phyloP scores from a whole-genome alignment of 2,888 invertebrate genomes.

The Agriotes lineatus region DNA sequence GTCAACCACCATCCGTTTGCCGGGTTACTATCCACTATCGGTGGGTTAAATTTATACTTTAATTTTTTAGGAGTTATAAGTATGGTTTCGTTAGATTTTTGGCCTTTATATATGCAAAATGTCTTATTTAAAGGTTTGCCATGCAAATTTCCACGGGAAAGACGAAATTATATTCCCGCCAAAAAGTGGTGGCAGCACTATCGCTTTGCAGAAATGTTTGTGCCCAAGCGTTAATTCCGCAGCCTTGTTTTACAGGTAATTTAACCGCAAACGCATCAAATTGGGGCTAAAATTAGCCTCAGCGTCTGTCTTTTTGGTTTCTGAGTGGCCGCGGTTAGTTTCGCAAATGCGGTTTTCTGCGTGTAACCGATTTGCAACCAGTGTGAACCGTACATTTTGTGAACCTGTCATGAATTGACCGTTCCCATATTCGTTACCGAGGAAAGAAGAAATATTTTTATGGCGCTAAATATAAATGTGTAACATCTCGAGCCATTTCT shows the following conservation, averaged over 20 bases:
- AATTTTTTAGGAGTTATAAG: neutral
- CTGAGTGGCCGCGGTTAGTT: neutral
- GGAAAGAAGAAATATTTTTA: slow-evolving; percentile 46
- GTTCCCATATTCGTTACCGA: slow-evolving; percentile 20
- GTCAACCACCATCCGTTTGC: neutral
- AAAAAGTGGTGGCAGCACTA: slow-evolving; percentile 35
- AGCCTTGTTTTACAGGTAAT: slow-evolving; percentile 32
- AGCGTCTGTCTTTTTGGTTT: neutral
- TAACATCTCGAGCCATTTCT: too few relatives aligned
- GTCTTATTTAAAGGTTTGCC: neutral
- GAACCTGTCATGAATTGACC: slow-evolving; percentile 36
- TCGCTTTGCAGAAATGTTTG: slow-evolving; percentile 11
- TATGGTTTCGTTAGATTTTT: neutral
- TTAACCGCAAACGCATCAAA: neutral
- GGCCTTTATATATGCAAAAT: neutral
- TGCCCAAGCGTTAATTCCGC: slow-evolving; percentile 36
- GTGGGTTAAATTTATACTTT: neutral
- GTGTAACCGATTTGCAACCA: slow-evolving; percentile 5
- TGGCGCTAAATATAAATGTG: slow-evolving; percentile 51
- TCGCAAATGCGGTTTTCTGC: neutral
- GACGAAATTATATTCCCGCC: slow-evolving; percentile 28
- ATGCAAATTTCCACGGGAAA: neutral
- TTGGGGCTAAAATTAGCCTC: neutral
- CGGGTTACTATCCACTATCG: neutral
- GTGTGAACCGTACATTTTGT: slow-evolving; percentile 29